Percentiles rank a stretch among this genome's conserved stretches.
These are phyloP conservation scores for Drosophila melanica DNA, from an alignment of 1,140 invertebrate species.

Conservation along the genomic window DNA sequence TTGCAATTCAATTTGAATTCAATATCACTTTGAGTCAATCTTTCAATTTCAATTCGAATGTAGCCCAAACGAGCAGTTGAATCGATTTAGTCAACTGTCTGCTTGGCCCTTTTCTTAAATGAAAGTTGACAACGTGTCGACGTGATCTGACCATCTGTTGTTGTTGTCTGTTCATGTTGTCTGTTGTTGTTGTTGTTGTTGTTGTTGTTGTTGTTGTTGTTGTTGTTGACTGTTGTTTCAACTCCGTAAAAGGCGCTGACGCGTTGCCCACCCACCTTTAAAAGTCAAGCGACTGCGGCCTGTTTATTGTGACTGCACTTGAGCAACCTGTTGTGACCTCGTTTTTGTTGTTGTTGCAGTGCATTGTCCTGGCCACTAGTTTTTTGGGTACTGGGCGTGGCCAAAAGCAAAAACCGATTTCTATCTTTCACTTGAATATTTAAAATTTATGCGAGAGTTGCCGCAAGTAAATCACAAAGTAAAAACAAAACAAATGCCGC, in stretches of 20 bases:
- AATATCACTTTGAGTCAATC: not conserved
- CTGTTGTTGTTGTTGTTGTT: not conserved
- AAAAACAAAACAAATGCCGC: conserved; percentile 68
- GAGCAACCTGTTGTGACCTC: conserved; percentile 39
- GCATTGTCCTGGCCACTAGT: conserved; percentile 15
- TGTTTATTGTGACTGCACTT: conserved; percentile 27
- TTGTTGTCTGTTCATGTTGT: conserved; percentile 17
- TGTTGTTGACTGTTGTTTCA: not conserved
- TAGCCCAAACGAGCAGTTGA: too few species aligned
- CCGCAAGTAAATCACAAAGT: conserved; percentile 60
- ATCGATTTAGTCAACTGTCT: not conserved
- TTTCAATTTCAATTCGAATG: conserved; percentile 6
- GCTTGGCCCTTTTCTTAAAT: conserved; percentile 36
- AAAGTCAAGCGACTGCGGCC: not conserved
- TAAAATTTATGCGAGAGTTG: conserved; percentile 56
- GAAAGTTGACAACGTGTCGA: conserved; percentile 71
- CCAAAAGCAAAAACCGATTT: conserved; percentile 46
- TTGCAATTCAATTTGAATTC: too few species aligned
- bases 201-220: conserved; percentile 38
- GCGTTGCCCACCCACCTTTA: conserved; percentile 45
- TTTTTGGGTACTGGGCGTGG: conserved; percentile 42
- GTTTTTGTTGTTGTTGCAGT: conserved; percentile 1
- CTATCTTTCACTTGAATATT: conserved; percentile 73
- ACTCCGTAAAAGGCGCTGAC: conserved; percentile 41
- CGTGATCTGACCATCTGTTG: conserved; percentile 74